Base-by-base conservation (phyloP, 1,140 invertebrate species). In the Camponotus floridanus region DNA sequence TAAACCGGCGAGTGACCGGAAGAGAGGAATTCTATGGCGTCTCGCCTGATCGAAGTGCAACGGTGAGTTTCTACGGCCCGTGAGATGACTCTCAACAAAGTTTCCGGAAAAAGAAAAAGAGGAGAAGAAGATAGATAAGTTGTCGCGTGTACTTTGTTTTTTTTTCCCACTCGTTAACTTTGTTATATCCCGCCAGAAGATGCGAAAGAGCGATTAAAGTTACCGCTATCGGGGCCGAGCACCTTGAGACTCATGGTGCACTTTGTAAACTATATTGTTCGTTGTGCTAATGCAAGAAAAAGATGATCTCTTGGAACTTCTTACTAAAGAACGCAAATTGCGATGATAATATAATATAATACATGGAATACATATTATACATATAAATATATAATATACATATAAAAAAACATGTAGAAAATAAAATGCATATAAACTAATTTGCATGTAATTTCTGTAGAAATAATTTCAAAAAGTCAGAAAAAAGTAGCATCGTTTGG, bases 31-130 rank as follows among this genome's bases (percentile, higher is more conserved):
- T 13, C 81, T 71, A 80, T 36, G 62, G 71, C 45, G 57, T 55
- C 36, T 65, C 71, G 45, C 13, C 48, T 13, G 48, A 45, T 36
- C n/a, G 61, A 51, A 48, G 70, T 67, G 86, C 81, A 84, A 85
- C 64, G 31, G 61, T 18, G 39, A 59, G 61, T 36, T 65, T 76
- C n/a, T 36, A 18, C 21, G 74, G 65, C 57, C 18, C 76, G 48
- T 84, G 70, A 67, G 85, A 86, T 67, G 57, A 51, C 57, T 76
- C 48, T 76, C 79, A 62, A 76, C 57, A 71, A 87, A 80, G 45
- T 88, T 90, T 70, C 64, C 45, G 26, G 31, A 13, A 76, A 55
- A 65, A 55, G 21, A 18, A 71, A 48, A 68, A 51, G 8, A 15
- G 31, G 21, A 68, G 70, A 11, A 15, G 31, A 26, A 26, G 9